These are phyloP conservation scores for Pantherophis vulpinus DNA, from an alignment of 2,797 vertebrate genomes.

Conservation along the genomic window DNA sequence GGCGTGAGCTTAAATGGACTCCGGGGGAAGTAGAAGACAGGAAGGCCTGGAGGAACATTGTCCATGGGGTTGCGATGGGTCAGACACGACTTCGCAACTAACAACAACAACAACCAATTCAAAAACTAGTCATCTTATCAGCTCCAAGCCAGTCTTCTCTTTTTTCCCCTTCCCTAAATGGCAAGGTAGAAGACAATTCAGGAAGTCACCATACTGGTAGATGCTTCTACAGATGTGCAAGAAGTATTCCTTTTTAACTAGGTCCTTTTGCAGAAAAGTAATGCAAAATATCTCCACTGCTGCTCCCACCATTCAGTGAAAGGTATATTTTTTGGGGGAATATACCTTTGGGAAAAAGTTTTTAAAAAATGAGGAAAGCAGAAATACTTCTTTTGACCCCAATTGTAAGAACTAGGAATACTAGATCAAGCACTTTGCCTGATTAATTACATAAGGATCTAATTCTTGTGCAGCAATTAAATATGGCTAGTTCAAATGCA, in stretches of 20 bases:
- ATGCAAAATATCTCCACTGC: not conserved
- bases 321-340: not conserved
- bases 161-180: not conserved
- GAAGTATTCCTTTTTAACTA: not conserved
- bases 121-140: not conserved
- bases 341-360: not conserved
- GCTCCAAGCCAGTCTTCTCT: not conserved
- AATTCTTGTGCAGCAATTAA: not conserved
- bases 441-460: not conserved
- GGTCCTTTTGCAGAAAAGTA: not conserved
- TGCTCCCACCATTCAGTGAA: not conserved
- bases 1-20: no score
- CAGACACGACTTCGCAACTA: no score
- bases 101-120: not conserved
- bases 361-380: not conserved
- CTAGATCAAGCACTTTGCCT: not conserved
- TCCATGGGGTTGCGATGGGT: no score
- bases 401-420: not conserved
- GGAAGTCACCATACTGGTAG: not conserved
- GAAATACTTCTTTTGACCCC: not conserved
- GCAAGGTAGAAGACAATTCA: not conserved
- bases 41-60: no score
- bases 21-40: no score
- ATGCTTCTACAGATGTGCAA: not conserved
- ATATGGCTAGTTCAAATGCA: not conserved